Evolutionary conservation across 2,797 vertebrate species (phyloP).

Genomic region (Sciurus carolinensis): DNA sequence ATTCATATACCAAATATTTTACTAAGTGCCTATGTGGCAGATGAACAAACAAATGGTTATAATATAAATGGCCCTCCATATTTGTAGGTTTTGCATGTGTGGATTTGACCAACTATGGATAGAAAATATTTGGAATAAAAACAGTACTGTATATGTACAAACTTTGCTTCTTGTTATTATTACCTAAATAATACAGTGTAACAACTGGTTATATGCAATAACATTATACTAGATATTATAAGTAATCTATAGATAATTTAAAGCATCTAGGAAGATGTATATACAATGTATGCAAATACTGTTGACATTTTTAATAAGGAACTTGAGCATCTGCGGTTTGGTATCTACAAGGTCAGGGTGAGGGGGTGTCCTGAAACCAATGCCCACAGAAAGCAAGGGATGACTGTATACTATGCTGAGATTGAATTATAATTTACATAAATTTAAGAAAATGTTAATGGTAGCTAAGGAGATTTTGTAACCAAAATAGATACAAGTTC

Average conservation of each 20-base stretch:
- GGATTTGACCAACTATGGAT: background rate
- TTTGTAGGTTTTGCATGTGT: background rate
- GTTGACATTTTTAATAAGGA: background rate
- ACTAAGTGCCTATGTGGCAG: background rate
- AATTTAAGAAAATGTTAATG: slow-evolving; percentile 40
- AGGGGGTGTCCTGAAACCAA: background rate
- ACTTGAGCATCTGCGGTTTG: background rate
- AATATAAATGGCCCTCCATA: background rate
- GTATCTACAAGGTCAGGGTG: too few relatives aligned
- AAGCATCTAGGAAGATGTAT: too few relatives aligned
- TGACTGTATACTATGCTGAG: background rate
- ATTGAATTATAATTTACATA: background rate
- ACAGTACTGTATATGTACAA: too few relatives aligned
- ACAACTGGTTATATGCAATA: background rate
- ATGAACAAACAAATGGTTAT: background rate
- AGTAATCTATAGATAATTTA: background rate
- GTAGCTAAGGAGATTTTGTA: background rate
- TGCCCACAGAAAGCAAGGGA: background rate
- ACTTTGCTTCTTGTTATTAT: background rate
- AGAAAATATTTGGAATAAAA: background rate
- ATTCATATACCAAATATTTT: background rate
- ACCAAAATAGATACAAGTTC: background rate
- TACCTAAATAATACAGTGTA: background rate
- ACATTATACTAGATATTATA: too few relatives aligned
- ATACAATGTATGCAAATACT: too few relatives aligned